Evolutionary conservation across 1,140 invertebrate genomes (phyloP).

Genomic region (Notospermus geniculatus): DNA sequence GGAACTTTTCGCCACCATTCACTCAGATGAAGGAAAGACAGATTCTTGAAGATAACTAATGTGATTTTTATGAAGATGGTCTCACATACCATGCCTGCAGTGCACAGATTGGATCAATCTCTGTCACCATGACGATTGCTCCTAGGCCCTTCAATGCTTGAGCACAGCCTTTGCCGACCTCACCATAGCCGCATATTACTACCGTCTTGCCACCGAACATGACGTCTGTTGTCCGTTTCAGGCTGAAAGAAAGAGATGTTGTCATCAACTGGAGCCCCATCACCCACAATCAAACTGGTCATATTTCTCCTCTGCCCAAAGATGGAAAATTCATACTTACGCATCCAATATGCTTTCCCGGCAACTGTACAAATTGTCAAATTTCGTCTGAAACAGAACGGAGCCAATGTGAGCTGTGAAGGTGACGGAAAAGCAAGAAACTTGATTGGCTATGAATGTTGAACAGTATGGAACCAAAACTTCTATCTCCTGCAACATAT

Average conservation of each 20-base stretch:
- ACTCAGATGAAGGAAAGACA: too few species aligned
- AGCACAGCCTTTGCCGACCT: conserved; percentile 95
- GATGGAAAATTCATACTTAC: conserved; percentile 60
- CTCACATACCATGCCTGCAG: conserved; percentile 86
- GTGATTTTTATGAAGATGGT: too few species aligned
- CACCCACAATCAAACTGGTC: too few species aligned
- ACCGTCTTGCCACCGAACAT: conserved; percentile 99
- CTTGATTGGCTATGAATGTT: too few species aligned
- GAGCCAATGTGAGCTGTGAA: too few species aligned
- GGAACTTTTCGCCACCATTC: too few species aligned
- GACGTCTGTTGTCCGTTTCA: conserved; percentile 93
- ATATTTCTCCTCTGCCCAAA: neutral
- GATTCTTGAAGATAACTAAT: too few species aligned
- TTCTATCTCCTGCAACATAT: too few species aligned
- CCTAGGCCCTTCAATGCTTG: conserved; percentile 92
- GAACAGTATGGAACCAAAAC: too few species aligned
- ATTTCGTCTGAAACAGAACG: conserved; percentile 73
- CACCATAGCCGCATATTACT: conserved; percentile 94
- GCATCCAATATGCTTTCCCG: conserved; percentile 85
- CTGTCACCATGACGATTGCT: conserved; percentile 91
- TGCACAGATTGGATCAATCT: conserved; percentile 98
- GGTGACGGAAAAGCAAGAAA: too few species aligned
- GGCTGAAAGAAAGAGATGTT: conserved; percentile 60
- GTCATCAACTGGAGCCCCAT: too few species aligned
- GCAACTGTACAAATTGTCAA: conserved; percentile 94